Conservation (phyloP, 2,888 invertebrate genomes). For the Ypsolopha sequella region DNA sequence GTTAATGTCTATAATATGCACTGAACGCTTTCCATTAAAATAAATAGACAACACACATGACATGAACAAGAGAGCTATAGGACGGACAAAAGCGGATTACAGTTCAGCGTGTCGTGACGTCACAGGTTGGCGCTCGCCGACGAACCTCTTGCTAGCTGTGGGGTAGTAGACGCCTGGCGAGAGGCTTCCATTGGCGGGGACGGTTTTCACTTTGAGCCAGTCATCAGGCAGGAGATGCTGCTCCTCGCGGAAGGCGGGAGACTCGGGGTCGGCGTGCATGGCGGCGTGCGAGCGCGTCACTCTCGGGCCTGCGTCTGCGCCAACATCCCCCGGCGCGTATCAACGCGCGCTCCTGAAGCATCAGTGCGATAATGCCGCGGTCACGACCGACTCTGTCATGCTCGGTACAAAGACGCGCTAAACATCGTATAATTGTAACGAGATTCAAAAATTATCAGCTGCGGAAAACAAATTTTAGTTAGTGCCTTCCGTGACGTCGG, state of each 20-base stretch:
- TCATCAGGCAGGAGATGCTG: slow-evolving; percentile 59
- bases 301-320: slow-evolving; percentile 39
- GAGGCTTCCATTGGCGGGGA: slow-evolving; percentile 54
- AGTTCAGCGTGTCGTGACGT: slow-evolving; percentile 54
- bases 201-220: slow-evolving; percentile 60
- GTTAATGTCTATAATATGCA: slow-evolving; percentile 50
- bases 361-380: slow-evolving; percentile 63
- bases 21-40: slow-evolving; percentile 17
- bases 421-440: slow-evolving; percentile 64
- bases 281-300: slow-evolving; percentile 31
- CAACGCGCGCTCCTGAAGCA: slow-evolving; percentile 46
- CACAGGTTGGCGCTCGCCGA: slow-evolving; percentile 41
- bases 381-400: slow-evolving; percentile 59
- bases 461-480: slow-evolving; percentile 58
- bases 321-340: slow-evolving; percentile 34
- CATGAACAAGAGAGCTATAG: slow-evolving; percentile 15
- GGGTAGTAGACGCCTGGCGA: slow-evolving; percentile 66
- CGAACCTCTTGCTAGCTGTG: slow-evolving; percentile 62
- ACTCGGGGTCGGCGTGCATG: slow-evolving; percentile 63
- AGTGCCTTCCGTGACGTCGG: slow-evolving; percentile 42
- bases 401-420: slow-evolving; percentile 51
- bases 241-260: slow-evolving; percentile 61
- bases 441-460: slow-evolving; percentile 64
- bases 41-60: slow-evolving; percentile 13
- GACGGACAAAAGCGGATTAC: slow-evolving; percentile 50